These are phyloP conservation scores for Simalia tracyae DNA, from an alignment of 2,797 vertebrate genomes.

Conservation along the genomic window DNA sequence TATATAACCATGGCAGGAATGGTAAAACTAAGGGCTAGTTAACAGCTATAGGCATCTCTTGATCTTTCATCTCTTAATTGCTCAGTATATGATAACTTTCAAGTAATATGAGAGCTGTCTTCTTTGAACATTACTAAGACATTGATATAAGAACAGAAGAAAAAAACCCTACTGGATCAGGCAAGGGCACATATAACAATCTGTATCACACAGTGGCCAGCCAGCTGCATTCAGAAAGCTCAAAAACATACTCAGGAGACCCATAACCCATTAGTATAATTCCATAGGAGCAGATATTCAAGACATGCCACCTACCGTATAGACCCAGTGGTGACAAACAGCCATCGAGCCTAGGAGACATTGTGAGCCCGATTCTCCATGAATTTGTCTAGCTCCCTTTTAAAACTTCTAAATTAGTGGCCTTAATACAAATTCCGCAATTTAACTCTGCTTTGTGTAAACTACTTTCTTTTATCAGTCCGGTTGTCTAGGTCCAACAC, in stretches of 20 bases:
- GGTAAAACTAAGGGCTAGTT: accelerated
- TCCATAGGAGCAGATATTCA: background rate
- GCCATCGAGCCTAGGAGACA: background rate
- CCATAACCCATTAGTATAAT: background rate
- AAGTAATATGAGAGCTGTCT: background rate
- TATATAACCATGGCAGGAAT: background rate
- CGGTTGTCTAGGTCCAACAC: background rate
- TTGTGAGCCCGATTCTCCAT: background rate
- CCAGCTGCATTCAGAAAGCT: background rate
- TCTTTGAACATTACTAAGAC: background rate
- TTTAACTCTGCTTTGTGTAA: background rate
- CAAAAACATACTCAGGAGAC: background rate
- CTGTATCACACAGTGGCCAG: background rate
- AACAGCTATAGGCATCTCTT: background rate
- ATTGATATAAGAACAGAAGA: background rate
- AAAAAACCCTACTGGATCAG: background rate
- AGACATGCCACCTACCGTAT: too few species aligned
- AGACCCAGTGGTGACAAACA: background rate
- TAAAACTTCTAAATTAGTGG: background rate
- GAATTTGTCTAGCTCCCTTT: background rate
- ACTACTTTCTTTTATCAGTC: background rate
- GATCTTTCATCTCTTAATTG: background rate
- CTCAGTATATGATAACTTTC: background rate
- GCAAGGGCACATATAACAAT: background rate
- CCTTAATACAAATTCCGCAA: background rate